These are phyloP conservation scores for Valencia hispanica DNA, from an alignment of 2,797 vertebrate species.

Conservation along the genomic window DNA sequence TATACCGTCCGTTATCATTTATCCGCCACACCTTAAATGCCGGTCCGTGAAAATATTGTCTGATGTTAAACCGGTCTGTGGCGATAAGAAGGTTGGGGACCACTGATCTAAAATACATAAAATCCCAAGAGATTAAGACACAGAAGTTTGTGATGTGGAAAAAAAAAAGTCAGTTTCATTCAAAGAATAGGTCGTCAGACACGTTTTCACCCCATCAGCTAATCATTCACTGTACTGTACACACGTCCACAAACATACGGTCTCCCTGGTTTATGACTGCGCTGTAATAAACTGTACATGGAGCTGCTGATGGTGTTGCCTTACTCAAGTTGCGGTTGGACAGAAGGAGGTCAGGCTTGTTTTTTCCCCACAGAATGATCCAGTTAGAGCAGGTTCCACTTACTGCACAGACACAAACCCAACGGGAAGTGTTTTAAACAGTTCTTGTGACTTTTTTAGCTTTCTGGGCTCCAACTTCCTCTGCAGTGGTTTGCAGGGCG, in stretches of 20 bases:
- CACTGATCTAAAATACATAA: neutral
- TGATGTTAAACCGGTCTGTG: too few relatives aligned
- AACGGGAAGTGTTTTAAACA: neutral
- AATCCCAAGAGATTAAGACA: neutral
- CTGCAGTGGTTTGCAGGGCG: neutral
- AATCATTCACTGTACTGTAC: neutral
- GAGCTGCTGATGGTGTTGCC: neutral
- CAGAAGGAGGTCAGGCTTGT: conserved; percentile 7
- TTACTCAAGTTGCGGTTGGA: neutral
- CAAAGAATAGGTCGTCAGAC: neutral
- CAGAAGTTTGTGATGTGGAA: neutral
- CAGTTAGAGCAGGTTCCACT: neutral
- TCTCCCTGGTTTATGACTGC: neutral
- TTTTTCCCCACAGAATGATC: neutral
- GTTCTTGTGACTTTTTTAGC: neutral
- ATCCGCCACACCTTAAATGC: too few relatives aligned
- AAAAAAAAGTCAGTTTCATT: neutral
- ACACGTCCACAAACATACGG: neutral
- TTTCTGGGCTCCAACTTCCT: neutral
- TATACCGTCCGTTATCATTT: too few relatives aligned
- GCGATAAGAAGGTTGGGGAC: too few relatives aligned
- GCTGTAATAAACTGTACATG: neutral
- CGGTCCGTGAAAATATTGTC: too few relatives aligned
- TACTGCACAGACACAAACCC: neutral
- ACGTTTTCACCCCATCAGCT: too few relatives aligned